phyloP scores from a whole-genome alignment of 64 coral and sea anemone species.

The Platygyra sinensis region DNA sequence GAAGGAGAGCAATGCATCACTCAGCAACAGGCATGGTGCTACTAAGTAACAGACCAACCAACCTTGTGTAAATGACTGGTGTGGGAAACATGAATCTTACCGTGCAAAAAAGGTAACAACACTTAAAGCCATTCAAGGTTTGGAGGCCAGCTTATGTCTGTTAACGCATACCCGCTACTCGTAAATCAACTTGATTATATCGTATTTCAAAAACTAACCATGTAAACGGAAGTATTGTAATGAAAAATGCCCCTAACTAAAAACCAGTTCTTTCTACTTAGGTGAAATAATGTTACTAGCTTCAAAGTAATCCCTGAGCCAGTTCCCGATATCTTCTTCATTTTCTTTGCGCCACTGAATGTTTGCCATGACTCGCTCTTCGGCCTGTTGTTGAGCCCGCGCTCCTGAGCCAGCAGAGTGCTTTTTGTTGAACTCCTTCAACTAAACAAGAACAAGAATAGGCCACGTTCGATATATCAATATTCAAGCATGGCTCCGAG shows the following conservation, averaged over 20 bases:
- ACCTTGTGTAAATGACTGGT: too few relatives aligned
- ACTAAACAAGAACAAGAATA: conserved; percentile 10
- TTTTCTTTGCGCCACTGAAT: conserved; percentile 76
- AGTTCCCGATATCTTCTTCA: conserved; percentile 62
- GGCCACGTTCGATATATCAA: too few relatives aligned
- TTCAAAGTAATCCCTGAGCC: conserved; percentile 61
- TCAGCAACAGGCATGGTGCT: too few relatives aligned
- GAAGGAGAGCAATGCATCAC: too few relatives aligned
- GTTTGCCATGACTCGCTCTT: conserved; percentile 63
- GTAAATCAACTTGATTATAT: neutral
- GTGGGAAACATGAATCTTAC: too few relatives aligned
- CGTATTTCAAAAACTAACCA: neutral
- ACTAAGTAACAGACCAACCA: too few relatives aligned
- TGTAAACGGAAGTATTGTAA: neutral
- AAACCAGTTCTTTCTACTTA: neutral
- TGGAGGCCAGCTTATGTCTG: too few relatives aligned
- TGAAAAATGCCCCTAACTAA: neutral
- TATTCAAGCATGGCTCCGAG: too few relatives aligned
- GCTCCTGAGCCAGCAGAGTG: conserved; percentile 35
- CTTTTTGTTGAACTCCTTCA: conserved; percentile 32
- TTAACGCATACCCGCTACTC: too few relatives aligned
- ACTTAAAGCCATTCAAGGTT: too few relatives aligned
- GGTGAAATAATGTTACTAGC: conserved; percentile 28
- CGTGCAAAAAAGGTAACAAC: too few relatives aligned
- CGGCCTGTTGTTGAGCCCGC: conserved; percentile 49